Conservation (phyloP, 2,888 invertebrate genomes). For the Eumacrocentrus americanus region DNA sequence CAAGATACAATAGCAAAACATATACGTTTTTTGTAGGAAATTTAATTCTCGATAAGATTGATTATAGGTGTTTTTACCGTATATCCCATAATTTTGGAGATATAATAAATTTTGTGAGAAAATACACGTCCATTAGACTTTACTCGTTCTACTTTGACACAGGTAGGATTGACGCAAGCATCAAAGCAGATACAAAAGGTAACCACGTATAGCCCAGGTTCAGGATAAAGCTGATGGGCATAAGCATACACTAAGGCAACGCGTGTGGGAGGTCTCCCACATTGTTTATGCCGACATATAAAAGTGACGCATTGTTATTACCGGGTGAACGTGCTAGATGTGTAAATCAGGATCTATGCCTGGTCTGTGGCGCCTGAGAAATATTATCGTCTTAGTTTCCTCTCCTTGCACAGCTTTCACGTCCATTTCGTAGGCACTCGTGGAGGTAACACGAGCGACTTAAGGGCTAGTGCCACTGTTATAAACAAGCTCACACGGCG, state of each 20-base stretch:
- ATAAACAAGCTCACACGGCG: constrained; percentile 41
- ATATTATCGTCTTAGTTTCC: constrained; percentile 50
- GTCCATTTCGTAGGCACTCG: constrained; percentile 42
- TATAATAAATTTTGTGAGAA: too few species aligned
- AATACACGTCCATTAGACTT: too few species aligned
- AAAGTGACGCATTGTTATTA: constrained; percentile 56
- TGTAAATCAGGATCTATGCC: constrained; percentile 55
- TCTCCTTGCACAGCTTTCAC: constrained; percentile 34
- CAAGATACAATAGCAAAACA: too few species aligned
- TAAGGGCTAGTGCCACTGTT: constrained; percentile 38
- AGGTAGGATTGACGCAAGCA: too few species aligned
- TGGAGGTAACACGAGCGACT: constrained; percentile 41
- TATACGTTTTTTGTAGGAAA: too few species aligned
- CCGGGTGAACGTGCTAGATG: constrained; percentile 49
- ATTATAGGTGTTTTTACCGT: too few species aligned
- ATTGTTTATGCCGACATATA: constrained; percentile 54
- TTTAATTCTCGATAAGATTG: too few species aligned
- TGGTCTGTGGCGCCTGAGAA: constrained; percentile 43
- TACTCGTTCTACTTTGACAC: too few species aligned
- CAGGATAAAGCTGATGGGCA: constrained; percentile 29
- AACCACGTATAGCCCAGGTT: too few species aligned
- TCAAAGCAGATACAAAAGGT: too few species aligned
- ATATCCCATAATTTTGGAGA: too few species aligned
- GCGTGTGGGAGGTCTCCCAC: constrained; percentile 38
- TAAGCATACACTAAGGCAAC: constrained; percentile 7